Evolutionary conservation across 2,113 vertebrate genomes (phyloP).

Genomic region (Thermophis baileyi): DNA sequence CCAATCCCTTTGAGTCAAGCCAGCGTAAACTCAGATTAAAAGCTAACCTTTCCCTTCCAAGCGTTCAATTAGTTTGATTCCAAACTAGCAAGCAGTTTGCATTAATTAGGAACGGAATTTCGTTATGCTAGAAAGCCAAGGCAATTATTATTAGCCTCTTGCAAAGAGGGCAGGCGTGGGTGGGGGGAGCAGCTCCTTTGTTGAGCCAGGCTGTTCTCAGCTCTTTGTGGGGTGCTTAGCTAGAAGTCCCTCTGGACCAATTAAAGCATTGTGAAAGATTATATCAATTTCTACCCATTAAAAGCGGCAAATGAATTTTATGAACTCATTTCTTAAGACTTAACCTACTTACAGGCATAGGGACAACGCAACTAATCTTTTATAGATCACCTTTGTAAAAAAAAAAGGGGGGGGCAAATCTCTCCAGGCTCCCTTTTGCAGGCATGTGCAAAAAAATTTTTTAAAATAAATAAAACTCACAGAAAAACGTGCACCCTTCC

Average conservation of each 20-base stretch:
- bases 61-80: slow-evolving; percentile 7
- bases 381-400: too few relatives aligned
- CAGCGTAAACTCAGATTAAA: background rate
- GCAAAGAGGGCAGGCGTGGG: too few relatives aligned
- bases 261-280: background rate
- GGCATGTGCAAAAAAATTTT: background rate
- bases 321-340: background rate
- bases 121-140: background rate
- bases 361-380: background rate
- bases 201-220: background rate
- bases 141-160: background rate
- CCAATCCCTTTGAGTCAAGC: background rate
- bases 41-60: background rate
- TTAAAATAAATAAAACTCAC: too few relatives aligned
- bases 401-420: background rate
- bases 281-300: background rate
- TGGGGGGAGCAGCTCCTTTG: background rate
- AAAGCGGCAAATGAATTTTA: background rate
- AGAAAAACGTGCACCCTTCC: background rate
- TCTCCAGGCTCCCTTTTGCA: background rate
- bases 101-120: background rate
- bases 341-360: background rate
- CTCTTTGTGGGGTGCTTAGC: background rate
- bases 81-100: background rate
- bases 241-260: background rate